phyloP scores from a whole-genome alignment of 1,140 invertebrate genomes.

The Dysdera silvatica region DNA sequence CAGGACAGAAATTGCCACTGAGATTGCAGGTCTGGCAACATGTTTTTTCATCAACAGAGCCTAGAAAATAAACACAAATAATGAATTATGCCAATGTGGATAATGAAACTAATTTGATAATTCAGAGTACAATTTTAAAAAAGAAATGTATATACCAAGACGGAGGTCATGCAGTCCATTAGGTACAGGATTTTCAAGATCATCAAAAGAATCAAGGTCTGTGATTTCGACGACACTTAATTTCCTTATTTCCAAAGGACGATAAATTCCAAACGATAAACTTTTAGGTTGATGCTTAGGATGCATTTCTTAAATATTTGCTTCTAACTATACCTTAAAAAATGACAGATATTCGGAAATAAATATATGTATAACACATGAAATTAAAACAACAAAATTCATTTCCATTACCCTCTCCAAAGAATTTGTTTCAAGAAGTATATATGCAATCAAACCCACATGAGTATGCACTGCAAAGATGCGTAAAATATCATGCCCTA shows the following conservation, averaged over 20 bases:
- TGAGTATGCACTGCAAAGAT: too few species aligned
- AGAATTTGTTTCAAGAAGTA: too few species aligned
- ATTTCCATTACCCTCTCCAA: too few species aligned
- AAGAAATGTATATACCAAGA: constrained; percentile 51
- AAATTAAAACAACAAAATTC: too few species aligned
- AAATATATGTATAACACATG: too few species aligned
- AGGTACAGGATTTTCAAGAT: constrained; percentile 66
- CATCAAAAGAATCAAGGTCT: constrained; percentile 74
- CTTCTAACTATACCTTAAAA: too few species aligned
- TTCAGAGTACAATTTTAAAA: neutral
- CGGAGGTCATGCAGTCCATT: constrained; percentile 79
- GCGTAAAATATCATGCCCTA: too few species aligned
- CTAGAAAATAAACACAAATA: constrained; percentile 34
- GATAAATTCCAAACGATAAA: constrained; percentile 21
- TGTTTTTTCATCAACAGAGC: constrained; percentile 51
- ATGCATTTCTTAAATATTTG: too few species aligned
- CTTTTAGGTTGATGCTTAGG: too few species aligned
- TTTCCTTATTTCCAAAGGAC: constrained; percentile 67
- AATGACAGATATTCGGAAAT: too few species aligned
- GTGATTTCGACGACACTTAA: constrained; percentile 79
- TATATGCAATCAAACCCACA: too few species aligned
- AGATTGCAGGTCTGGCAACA: constrained; percentile 74
- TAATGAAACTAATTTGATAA: neutral
- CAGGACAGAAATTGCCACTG: constrained; percentile 63
- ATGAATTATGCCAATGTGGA: neutral